Conservation (phyloP, 92 coral and sea anemone species). For the Phymanthus crucifer region DNA sequence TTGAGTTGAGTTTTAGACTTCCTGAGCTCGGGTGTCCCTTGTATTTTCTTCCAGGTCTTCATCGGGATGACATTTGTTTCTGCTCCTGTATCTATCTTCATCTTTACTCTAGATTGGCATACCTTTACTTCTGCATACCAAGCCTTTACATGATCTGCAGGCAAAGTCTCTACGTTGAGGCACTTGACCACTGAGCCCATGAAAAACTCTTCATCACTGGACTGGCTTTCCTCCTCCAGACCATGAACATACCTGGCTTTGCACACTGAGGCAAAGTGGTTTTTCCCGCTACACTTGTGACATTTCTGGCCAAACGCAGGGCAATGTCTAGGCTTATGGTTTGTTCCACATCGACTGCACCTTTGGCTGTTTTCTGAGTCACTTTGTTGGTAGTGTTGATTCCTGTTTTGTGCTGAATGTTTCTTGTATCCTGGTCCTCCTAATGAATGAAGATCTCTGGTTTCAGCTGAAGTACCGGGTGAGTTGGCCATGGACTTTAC, state of each 20-base stretch:
- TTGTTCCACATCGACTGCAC: conserved; percentile 24
- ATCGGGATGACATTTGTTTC: conserved; percentile 24
- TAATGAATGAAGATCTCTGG: neutral
- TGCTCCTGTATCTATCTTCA: conserved; percentile 22
- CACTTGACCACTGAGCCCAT: conserved; percentile 7
- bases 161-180: conserved; percentile 3
- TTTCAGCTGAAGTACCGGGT: neutral
- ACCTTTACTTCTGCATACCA: conserved; percentile 5
- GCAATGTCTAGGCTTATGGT: conserved; percentile 17
- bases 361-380: conserved; percentile 1
- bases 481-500: conserved; percentile 25
- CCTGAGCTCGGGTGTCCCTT: conserved; percentile 1
- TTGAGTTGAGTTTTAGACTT: conserved; percentile 14
- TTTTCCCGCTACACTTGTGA: conserved; percentile 12
- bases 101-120: neutral
- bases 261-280: conserved; percentile 22
- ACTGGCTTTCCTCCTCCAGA: neutral
- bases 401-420: neutral
- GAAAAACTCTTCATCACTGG: conserved; percentile 9
- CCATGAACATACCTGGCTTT: conserved; percentile 9
- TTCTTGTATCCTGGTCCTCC: neutral
- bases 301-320: conserved; percentile 28
- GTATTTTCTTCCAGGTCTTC: conserved; percentile 13
- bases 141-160: neutral
- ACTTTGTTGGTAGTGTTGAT: neutral